Evolutionary conservation across 2,797 vertebrate species (phyloP).

Genomic region (Acanthornis magna): DNA sequence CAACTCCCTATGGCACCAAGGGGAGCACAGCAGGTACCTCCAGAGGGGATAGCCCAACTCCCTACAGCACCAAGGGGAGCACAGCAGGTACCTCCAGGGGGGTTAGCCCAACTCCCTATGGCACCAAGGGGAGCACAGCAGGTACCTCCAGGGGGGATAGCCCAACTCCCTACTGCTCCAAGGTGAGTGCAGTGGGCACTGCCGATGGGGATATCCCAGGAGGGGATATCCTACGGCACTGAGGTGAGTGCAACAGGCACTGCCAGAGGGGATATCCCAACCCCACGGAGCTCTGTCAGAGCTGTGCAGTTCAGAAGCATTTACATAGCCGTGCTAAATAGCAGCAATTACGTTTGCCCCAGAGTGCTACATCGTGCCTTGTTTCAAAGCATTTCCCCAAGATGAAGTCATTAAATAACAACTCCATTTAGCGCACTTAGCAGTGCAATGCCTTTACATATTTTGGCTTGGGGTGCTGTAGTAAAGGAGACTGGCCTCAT

Average conservation of each 20-base stretch:
- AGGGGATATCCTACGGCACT: slow-evolving; percentile 87
- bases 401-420: background rate
- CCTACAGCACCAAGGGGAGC: no score
- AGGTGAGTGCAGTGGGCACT: background rate
- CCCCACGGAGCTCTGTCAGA: background rate
- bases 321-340: background rate
- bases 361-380: background rate
- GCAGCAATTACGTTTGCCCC: background rate
- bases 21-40: no score
- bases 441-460: fast-evolving
- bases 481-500: background rate
- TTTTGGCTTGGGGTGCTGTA: background rate
- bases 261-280: slow-evolving; percentile 78
- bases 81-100: no score
- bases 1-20: no score
- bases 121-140: no score
- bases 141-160: no score
- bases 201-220: no score
- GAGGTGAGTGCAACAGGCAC: slow-evolving; percentile 76
- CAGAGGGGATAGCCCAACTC: no score
- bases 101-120: no score
- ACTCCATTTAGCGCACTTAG: background rate
- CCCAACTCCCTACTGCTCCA: slow-evolving; percentile 85
- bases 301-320: background rate
- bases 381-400: background rate